Base-by-base conservation (phyloP, 2,113 vertebrate genomes). In the Nothobranchius kuhntae region DNA sequence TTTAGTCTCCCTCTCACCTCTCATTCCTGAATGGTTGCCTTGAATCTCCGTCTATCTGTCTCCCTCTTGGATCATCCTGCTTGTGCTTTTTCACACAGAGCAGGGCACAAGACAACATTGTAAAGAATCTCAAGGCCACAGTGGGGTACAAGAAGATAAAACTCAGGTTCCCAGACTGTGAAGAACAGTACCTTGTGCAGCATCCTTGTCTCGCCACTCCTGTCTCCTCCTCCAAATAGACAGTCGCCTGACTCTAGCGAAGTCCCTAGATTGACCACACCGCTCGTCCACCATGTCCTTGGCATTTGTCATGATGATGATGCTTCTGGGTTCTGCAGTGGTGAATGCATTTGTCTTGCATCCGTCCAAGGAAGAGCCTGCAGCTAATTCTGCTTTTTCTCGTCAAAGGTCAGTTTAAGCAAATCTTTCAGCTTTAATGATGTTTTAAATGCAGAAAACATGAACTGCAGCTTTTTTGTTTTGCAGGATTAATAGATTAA, bases 41-140 rank as follows among this genome's bases (percentile, higher is more conserved):
- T 21, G 11, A 44, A 14, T 65, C 7, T 60, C 57, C 11, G 38
- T 46, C 40, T 55, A 15, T 53, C 30, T 42, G 53, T 73, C 57
- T 68, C 50, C 68, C 62, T 71, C 26, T 15, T 44, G 53, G 59
- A 52, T 74, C 65, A 64, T 60, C 68, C 76, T 71, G 14, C 68
- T 78, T 65, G 50, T 71, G 50, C 68, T 85, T 51, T 87, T 84
- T 89, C 90, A 89, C 89, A 83, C 86, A 82, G 73, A 67, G 53
- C 71, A 80, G 59, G 38, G 82, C 71, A 87, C 78, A 84, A 77
- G 80, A 84, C 80, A 92, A 92, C 92, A 91, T 82, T 91, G 89
- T 91, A 71, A 89, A 89, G 63, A 82, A 93, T 93, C 89, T 86
- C 92, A 93, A 93, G 93, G 93, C 70, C 91, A 86, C 73, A 62